Percentiles rank a stretch among this genome's conserved stretches.
These are phyloP conservation scores for Eucidaris tribuloides DNA, from an alignment of 35 echinoderm and acorn worm species.

Conservation along the genomic window DNA sequence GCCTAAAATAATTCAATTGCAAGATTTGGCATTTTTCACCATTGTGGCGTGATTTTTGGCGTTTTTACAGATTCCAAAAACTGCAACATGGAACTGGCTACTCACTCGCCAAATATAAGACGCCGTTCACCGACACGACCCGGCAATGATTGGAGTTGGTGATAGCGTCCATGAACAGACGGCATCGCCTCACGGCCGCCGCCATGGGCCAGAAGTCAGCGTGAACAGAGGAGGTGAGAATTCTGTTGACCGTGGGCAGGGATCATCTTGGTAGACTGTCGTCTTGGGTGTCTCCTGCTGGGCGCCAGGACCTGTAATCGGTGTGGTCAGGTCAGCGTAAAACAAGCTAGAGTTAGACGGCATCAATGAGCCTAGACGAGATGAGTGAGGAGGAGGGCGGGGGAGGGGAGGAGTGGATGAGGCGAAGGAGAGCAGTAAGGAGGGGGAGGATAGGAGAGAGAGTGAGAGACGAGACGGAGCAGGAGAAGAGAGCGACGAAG, in stretches of 20 bases:
- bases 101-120: constrained; percentile 81
- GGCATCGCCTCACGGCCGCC: constrained; percentile 61
- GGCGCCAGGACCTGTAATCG: constrained; percentile 54
- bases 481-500: no score
- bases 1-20: background rate
- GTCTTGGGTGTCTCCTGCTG: constrained; percentile 41
- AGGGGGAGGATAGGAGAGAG: no score
- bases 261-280: constrained; percentile 41
- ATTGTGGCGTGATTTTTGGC: background rate
- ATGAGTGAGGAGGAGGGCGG: background rate
- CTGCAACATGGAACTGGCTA: background rate
- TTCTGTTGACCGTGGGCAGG: constrained; percentile 49
- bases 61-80: no score
- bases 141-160: constrained; percentile 42
- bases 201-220: constrained; percentile 63
- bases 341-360: constrained; percentile 63
- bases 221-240: constrained; percentile 53
- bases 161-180: constrained; percentile 54
- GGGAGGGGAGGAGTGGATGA: no score
- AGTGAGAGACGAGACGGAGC: no score
- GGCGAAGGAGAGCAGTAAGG: no score
- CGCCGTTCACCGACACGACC: constrained; percentile 57
- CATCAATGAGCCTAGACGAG: constrained; percentile 46
- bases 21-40: background rate
- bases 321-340: constrained; percentile 60